Base-by-base conservation (phyloP, 2,888 invertebrate genomes). In the Synanthedon andrenaeformis region DNA sequence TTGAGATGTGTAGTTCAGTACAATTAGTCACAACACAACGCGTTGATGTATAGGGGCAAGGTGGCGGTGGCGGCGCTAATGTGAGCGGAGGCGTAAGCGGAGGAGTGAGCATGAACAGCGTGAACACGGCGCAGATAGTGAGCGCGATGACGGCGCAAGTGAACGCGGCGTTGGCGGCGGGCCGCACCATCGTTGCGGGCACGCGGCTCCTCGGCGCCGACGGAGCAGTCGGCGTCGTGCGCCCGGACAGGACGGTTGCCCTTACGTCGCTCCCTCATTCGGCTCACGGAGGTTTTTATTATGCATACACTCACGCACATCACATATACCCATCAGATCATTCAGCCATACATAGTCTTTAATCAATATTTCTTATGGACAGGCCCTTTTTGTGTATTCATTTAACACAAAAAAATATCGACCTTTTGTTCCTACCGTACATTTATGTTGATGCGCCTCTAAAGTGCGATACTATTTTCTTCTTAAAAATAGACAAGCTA, bases 151-250 rank as follows among this genome's bases (percentile, higher is more conserved):
- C 90, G 72, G 90, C 92, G 51, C 91, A 92, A 68, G 91, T 92
- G 70, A 90, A 90, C 53, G 91, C 91, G 42, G 89, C 89, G 42
- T 63, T 85, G 59, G 89, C 89, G 49, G 86, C 90, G 64, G 84
- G 90, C 11, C 91, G 92, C 63, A 80, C 76, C 58, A 87, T 90
- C 55, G 86, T 89, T 56, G 78, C 80, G 54, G 86, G 82, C 64
- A 84, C 83, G 58, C 69, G 91, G 79, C 62, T 88, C 51, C 76
- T 82, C 82, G 92, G 66, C 71, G 63, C 90, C 1, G 92, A 92
- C 76, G 92, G 92, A 12, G 89, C 91, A 51, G 86, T 91, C 51
- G 92, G 92, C 57, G 89, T 92, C 58, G 91, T 92, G 57, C 89
- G 91, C 11, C 88, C 90, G 50, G 91, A 92, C 65, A 91, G 92